phyloP scores from a whole-genome alignment of 2,797 vertebrate species.

The Xerus rutilus region DNA sequence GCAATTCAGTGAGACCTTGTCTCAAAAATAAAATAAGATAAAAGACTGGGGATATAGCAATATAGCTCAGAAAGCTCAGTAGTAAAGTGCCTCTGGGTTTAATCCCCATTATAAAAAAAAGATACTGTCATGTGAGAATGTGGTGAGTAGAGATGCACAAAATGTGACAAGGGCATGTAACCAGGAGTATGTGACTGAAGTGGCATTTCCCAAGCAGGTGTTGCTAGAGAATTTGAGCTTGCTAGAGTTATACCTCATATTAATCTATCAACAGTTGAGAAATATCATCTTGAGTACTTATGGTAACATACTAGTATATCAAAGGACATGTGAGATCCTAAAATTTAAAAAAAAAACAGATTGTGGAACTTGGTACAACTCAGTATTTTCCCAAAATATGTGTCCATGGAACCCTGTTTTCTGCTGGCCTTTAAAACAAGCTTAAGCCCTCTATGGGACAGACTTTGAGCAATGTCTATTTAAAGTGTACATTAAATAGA shows the following conservation, averaged over 20 bases:
- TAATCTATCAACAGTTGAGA: slow-evolving; percentile 1
- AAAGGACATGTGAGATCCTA: not conserved
- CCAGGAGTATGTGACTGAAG: not conserved
- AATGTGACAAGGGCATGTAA: not conserved
- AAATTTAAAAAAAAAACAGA: not conserved
- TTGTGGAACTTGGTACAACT: slow-evolving; percentile 7
- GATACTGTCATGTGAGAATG: not conserved
- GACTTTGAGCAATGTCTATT: not conserved
- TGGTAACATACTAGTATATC: not conserved
- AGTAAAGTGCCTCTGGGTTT: too few species aligned
- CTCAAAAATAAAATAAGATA: too few species aligned
- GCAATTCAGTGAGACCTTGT: too few species aligned
- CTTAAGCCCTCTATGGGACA: not conserved
- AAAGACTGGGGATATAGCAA: too few species aligned
- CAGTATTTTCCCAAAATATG: not conserved
- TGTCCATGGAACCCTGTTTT: not conserved
- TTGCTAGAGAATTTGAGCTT: slow-evolving; percentile 12
- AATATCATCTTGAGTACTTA: not conserved
- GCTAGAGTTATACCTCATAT: not conserved
- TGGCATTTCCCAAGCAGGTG: not conserved
- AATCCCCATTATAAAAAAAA: too few species aligned
- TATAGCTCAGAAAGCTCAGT: too few species aligned
- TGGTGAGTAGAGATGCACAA: not conserved
- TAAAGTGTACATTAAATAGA: slow-evolving; percentile 22
- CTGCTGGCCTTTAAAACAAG: not conserved